Conservation (phyloP, 2,888 invertebrate genomes). For the Polydrusus cervinus region DNA sequence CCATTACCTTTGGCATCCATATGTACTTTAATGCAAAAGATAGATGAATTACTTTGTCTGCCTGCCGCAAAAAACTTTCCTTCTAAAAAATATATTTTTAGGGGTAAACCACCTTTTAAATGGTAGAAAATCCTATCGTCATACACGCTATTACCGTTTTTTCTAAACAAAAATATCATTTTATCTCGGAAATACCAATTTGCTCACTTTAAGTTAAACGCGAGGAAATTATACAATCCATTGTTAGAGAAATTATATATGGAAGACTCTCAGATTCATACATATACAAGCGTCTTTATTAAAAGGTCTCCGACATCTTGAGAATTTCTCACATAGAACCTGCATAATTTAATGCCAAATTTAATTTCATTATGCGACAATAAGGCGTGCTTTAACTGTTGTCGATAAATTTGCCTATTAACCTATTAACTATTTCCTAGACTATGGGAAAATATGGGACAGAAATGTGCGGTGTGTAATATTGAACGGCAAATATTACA, state of each 20-base stretch:
- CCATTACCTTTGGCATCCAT: too few relatives aligned
- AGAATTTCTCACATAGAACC: constrained; percentile 19
- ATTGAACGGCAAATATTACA: not conserved
- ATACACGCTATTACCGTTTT: too few relatives aligned
- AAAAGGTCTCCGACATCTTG: constrained; percentile 25
- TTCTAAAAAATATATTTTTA: too few relatives aligned
- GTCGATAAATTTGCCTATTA: constrained; percentile 27
- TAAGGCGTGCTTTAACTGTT: constrained; percentile 25
- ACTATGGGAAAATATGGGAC: constrained; percentile 25
- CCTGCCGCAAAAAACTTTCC: too few relatives aligned
- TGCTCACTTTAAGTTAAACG: not conserved
- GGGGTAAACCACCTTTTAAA: too few relatives aligned
- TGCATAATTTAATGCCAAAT: constrained; percentile 23
- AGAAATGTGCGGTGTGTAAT: constrained; percentile 25
- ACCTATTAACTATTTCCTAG: constrained; percentile 16
- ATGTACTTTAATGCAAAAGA: too few relatives aligned
- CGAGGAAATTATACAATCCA: constrained; percentile 15
- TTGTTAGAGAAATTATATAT: constrained; percentile 27
- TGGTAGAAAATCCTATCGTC: too few relatives aligned
- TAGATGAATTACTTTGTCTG: too few relatives aligned
- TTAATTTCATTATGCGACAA: constrained; percentile 30
- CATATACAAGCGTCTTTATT: constrained; percentile 24
- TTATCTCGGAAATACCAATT: too few relatives aligned
- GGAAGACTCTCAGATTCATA: constrained; percentile 25
- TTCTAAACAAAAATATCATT: too few relatives aligned